Conservation (phyloP, 2,113 vertebrate genomes). For the Megaptera novaeangliae region DNA sequence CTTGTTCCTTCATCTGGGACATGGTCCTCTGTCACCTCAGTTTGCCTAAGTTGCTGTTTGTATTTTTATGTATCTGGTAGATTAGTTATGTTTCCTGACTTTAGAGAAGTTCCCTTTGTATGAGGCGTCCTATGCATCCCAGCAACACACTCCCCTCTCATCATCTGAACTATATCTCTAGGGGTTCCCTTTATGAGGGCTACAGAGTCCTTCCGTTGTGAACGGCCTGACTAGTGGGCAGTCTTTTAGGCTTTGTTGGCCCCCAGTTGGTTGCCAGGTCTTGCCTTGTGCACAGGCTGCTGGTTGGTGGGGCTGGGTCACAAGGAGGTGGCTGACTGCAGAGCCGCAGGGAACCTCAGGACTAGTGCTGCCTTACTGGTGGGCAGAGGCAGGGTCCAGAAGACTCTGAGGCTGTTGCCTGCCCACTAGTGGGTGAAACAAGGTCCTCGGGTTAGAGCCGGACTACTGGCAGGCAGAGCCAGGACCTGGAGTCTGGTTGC, state of each 20-base stretch:
- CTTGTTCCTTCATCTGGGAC: background rate
- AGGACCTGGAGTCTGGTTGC: background rate
- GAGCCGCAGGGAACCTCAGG: background rate
- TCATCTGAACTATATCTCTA: background rate
- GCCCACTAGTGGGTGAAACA: background rate
- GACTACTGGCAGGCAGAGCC: background rate
- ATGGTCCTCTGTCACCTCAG: background rate
- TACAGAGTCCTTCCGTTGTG: background rate
- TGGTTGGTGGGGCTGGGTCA: background rate
- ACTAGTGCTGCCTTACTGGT: background rate
- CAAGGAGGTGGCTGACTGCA: background rate
- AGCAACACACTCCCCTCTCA: background rate
- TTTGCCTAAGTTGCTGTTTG: background rate
- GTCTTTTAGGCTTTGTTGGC: background rate
- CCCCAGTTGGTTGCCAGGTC: background rate
- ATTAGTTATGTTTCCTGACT: background rate
- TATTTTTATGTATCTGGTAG: background rate
- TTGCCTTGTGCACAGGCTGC: background rate
- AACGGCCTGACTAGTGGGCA: background rate
- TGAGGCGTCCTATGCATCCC: background rate
- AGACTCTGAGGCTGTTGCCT: background rate
- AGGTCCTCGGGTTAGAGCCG: background rate
- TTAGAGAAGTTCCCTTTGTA: background rate
- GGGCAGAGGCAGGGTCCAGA: background rate
- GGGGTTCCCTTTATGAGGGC: background rate